Percentiles rank a stretch among this genome's conserved stretches.
These are phyloP conservation scores for Dolichotis patagonum DNA, from an alignment of 2,113 vertebrate genomes.

Conservation along the genomic window DNA sequence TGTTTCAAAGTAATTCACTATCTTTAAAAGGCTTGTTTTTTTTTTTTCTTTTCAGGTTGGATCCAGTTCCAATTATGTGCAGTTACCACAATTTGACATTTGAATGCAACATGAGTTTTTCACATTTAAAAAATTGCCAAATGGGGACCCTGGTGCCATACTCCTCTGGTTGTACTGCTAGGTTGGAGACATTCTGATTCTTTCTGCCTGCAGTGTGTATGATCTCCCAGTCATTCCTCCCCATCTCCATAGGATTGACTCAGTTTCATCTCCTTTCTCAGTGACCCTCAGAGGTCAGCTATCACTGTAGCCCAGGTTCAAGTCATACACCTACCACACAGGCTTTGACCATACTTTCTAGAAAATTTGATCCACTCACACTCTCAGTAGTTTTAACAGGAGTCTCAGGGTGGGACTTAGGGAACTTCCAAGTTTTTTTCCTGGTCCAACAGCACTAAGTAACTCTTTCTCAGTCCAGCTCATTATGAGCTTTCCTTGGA, in stretches of 20 bases:
- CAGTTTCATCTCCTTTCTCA: not conserved
- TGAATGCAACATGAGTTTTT: not conserved
- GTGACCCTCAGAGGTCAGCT: not conserved
- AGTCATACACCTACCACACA: not conserved
- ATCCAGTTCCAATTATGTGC: not conserved
- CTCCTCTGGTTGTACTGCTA: rapidly evolving
- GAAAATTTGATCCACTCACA: not conserved
- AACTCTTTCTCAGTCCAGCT: not conserved
- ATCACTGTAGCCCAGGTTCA: not conserved
- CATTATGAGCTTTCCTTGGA: not conserved
- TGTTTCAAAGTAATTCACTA: not conserved
- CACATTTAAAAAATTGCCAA: not conserved
- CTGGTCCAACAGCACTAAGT: not conserved
- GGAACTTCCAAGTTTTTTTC: not conserved
- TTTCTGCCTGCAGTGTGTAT: not conserved
- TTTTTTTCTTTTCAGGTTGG: not conserved
- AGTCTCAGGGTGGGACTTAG: not conserved
- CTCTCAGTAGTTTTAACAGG: not conserved
- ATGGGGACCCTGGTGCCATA: too few species aligned
- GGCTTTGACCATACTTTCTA: not conserved
- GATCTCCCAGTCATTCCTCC: not conserved
- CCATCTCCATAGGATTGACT: not conserved
- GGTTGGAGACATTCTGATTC: not conserved
- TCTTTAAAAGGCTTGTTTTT: not conserved
- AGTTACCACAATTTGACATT: not conserved